Percentiles rank a stretch among this genome's conserved stretches.
Evolutionary conservation across 30 jellyfish, hydroid and myxozoan genomes (phyloP).

Genomic region (Hydractinia echinata): DNA sequence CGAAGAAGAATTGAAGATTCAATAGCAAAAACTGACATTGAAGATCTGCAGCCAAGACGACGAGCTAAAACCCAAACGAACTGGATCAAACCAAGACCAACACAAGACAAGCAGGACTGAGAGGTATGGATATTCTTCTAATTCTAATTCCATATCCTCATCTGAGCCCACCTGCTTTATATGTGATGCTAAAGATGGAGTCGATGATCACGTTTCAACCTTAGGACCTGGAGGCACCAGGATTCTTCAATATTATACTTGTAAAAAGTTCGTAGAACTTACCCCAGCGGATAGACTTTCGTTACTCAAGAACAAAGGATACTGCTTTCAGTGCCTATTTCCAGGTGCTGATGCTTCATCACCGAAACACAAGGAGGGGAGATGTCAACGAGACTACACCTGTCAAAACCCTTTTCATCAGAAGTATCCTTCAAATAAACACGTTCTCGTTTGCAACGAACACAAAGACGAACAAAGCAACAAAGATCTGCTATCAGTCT

Average conservation of each 20-base stretch:
- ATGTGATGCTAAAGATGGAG: slow-evolving; percentile 26
- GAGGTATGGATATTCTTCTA: slow-evolving; percentile 4
- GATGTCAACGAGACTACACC: slow-evolving; percentile 1
- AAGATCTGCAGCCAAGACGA: neutral
- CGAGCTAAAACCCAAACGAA: neutral
- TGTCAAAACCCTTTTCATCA: slow-evolving; percentile 8
- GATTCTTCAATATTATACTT: slow-evolving; percentile 19
- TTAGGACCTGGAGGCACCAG: slow-evolving; percentile 18
- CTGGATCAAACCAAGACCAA: neutral
- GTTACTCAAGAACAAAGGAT: slow-evolving; percentile 20
- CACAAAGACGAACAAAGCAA: neutral
- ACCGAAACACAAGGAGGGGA: slow-evolving; percentile 9
- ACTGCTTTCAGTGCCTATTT: slow-evolving; percentile 22
- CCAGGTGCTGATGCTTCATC: slow-evolving; percentile 8
- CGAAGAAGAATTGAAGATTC: slow-evolving; percentile 16
- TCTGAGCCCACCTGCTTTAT: neutral
- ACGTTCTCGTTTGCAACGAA: slow-evolving; percentile 18
- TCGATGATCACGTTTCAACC: slow-evolving; percentile 6
- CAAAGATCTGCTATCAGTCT: slow-evolving; percentile 16
- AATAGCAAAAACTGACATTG: neutral
- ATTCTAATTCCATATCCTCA: neutral
- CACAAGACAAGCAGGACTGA: neutral
- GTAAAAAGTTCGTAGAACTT: slow-evolving; percentile 9
- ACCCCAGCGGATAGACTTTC: slow-evolving; percentile 6
- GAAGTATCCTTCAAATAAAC: neutral